Percentiles rank a stretch among this genome's conserved stretches.
phyloP scores from a whole-genome alignment of 2,888 invertebrate species.

The Acronicta aceris region DNA sequence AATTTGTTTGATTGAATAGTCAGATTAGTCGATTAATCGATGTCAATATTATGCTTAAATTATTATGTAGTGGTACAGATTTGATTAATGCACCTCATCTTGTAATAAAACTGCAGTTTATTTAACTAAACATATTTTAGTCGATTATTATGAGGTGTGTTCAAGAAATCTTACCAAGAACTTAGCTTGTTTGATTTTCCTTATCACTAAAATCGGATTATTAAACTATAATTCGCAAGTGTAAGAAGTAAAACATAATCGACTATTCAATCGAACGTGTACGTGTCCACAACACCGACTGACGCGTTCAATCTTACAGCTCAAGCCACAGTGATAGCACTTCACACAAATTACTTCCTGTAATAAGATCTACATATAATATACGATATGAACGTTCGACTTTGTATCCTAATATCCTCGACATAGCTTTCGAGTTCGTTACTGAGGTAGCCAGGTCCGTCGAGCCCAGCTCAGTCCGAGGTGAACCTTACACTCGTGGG shows the following conservation, averaged over 20 bases:
- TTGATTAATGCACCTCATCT: constrained; percentile 20
- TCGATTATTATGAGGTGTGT: constrained; percentile 15
- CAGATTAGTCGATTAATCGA: constrained; percentile 18
- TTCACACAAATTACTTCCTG: constrained; percentile 42
- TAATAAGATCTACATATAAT: constrained; percentile 45
- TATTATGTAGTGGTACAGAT: constrained; percentile 27
- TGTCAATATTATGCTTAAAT: constrained; percentile 35
- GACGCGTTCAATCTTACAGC: constrained; percentile 30
- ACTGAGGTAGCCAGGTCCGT: constrained; percentile 38
- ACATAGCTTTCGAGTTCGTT: constrained; percentile 34
- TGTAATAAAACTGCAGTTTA: constrained; percentile 1
- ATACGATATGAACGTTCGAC: constrained; percentile 49
- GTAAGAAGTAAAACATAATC: constrained; percentile 25
- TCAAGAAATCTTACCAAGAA: constrained; percentile 27
- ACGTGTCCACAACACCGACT: constrained; percentile 25
- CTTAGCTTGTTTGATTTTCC: constrained; percentile 4
- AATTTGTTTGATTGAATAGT: constrained; percentile 42
- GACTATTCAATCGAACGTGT: constrained; percentile 42
- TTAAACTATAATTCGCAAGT: constrained; percentile 49
- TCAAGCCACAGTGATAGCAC: constrained; percentile 30
- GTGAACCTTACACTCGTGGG: constrained; percentile 14
- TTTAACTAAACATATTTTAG: constrained; percentile 9
- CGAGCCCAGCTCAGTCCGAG: constrained; percentile 30
- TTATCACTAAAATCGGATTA: constrained; percentile 50
- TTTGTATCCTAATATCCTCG: constrained; percentile 29